A percentile compares a stretch with the other conserved stretches of the same genome.
Evolutionary conservation across 2,113 vertebrate genomes (phyloP).

Genomic region (Peromyscus polionotus): DNA sequence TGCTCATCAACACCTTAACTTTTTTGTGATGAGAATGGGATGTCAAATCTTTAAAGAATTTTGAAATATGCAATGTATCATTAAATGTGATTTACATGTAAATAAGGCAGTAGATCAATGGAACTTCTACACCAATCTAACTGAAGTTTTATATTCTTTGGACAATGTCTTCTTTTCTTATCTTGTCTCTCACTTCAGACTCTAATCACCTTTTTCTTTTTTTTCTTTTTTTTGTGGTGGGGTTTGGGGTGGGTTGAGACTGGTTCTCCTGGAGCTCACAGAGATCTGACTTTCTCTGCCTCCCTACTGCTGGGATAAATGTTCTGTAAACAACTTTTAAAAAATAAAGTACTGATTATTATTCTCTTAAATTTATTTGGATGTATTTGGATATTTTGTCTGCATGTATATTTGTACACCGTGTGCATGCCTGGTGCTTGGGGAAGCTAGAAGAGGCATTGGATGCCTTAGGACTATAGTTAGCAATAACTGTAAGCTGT

Average conservation of each 20-base stretch:
- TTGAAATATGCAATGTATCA: not conserved
- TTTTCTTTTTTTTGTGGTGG: not conserved
- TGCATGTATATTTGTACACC: not conserved
- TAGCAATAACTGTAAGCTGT: not conserved
- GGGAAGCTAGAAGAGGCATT: not conserved
- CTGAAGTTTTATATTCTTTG: not conserved
- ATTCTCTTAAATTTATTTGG: not conserved
- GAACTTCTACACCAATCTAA: not conserved
- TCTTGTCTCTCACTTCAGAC: not conserved
- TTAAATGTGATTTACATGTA: not conserved
- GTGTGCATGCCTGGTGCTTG: not conserved
- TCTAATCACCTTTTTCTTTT: not conserved
- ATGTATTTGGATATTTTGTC: not conserved
- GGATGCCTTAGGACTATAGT: not conserved
- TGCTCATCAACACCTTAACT: not conserved
- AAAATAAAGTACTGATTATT: not conserved
- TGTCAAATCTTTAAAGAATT: not conserved
- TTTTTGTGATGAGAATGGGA: not conserved
- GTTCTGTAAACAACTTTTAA: not conserved
- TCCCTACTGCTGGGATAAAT: not conserved
- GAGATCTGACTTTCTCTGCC: not conserved
- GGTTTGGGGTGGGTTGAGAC: not conserved
- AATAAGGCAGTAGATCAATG: not conserved
- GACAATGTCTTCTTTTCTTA: not conserved
- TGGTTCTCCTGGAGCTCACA: not conserved